These are phyloP conservation scores for Microtus obscurus DNA, from an alignment of 2,797 vertebrate species.

Conservation along the genomic window DNA sequence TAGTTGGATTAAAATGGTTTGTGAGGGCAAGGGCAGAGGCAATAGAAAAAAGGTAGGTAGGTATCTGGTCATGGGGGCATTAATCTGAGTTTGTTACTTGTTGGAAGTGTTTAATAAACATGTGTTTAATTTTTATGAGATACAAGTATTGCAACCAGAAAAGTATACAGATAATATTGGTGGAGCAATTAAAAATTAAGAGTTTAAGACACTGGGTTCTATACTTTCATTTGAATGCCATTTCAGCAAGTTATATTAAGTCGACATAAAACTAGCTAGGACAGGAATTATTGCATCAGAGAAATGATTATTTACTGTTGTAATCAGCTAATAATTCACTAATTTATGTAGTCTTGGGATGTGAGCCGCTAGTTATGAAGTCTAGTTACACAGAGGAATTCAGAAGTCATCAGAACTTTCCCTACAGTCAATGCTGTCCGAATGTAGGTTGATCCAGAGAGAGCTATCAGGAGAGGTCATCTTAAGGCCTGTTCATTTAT, in stretches of 20 bases:
- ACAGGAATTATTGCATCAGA: not conserved
- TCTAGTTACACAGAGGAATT: not conserved
- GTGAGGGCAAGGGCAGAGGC: not conserved
- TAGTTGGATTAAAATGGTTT: not conserved
- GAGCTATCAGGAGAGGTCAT: not conserved
- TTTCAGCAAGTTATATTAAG: not conserved
- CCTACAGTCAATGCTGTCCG: not conserved
- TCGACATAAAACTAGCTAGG: not conserved
- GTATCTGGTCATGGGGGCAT: not conserved
- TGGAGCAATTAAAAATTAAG: constrained; percentile 23
- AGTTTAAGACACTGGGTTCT: not conserved
- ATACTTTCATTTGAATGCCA: not conserved
- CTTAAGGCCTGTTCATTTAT: not conserved
- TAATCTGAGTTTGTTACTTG: not conserved
- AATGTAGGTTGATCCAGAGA: not conserved
- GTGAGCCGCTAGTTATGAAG: not conserved
- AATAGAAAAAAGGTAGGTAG: not conserved
- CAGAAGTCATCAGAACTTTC: not conserved
- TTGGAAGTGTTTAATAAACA: not conserved
- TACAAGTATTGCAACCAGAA: not conserved
- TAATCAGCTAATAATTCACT: not conserved
- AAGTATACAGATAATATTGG: not conserved
- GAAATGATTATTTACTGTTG: not conserved
- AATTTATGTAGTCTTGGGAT: not conserved
- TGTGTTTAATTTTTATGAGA: not conserved